phyloP scores from a whole-genome alignment of 1,140 invertebrate genomes.

The Drosophila repletoides region DNA sequence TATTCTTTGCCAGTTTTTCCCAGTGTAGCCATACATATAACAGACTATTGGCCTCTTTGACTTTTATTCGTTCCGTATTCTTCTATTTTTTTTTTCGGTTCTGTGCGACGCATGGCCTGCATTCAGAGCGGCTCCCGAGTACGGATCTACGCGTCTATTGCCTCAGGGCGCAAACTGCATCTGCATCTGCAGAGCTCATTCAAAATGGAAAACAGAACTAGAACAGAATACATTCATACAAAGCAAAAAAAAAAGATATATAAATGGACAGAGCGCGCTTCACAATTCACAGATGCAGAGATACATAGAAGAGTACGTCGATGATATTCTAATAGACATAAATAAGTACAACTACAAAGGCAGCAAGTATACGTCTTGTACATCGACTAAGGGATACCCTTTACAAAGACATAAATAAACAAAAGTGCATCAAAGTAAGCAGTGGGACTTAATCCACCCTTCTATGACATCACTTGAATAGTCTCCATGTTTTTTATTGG shows the following conservation, averaged over 20 bases:
- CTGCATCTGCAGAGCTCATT: conserved; percentile 60
- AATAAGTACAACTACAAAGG: conserved; percentile 15
- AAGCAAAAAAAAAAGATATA: conserved; percentile 15
- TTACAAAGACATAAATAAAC: no score
- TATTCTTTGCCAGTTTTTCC: no score
- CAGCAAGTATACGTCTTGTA: no score
- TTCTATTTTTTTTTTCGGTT: neutral
- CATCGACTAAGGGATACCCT: no score
- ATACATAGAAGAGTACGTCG: neutral
- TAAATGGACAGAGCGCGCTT: conserved; percentile 30
- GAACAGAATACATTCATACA: conserved; percentile 42
- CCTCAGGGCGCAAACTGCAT: conserved; percentile 36
- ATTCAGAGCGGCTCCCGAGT: conserved; percentile 19
- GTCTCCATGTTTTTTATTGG: no score
- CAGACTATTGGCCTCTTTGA: conserved; percentile 38
- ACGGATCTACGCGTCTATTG: neutral
- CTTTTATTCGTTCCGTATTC: conserved; percentile 10
- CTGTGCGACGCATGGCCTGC: conserved; percentile 30
- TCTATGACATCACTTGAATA: no score
- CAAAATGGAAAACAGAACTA: conserved; percentile 53
- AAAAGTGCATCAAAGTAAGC: no score
- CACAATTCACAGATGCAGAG: conserved; percentile 44
- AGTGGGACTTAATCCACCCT: no score
- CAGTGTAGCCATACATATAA: neutral
- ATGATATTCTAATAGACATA: conserved; percentile 55